Percentiles rank a stretch among this genome's conserved stretches.
These are phyloP conservation scores for Coremacera marginata DNA, from an alignment of 2,888 invertebrate species.

Conservation along the genomic window DNA sequence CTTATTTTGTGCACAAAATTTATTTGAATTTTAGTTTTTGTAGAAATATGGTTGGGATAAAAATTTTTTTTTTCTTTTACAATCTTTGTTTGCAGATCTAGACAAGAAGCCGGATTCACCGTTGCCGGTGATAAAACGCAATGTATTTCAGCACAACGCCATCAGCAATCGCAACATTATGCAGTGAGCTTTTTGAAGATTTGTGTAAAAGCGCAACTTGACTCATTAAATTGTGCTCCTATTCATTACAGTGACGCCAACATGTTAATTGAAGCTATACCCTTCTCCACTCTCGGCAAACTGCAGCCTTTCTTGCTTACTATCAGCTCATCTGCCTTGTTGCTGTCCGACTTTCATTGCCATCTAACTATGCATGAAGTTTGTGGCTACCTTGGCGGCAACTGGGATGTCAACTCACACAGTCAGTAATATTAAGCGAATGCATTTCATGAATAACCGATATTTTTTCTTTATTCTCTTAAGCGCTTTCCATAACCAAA, in stretches of 20 bases:
- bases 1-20: too few species aligned
- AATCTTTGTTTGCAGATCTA: constrained; percentile 70
- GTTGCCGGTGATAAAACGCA: constrained; percentile 74
- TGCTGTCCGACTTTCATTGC: constrained; percentile 93
- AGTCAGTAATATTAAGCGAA: constrained; percentile 74
- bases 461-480: constrained; percentile 50
- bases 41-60: too few species aligned
- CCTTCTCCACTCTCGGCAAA: constrained; percentile 88
- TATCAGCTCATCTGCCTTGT: constrained; percentile 86
- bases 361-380: constrained; percentile 95
- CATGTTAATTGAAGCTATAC: constrained; percentile 88
- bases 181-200: constrained; percentile 74
- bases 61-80: background rate
- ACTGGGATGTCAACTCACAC: constrained; percentile 94
- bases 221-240: background rate
- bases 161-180: constrained; percentile 81
- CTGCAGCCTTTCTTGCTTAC: constrained; percentile 93
- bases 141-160: constrained; percentile 82
- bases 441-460: too few species aligned
- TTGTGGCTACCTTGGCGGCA: constrained; percentile 95
- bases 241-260: constrained; percentile 81
- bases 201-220: background rate
- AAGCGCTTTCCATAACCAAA: constrained; percentile 88
- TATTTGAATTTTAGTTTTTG: too few species aligned
- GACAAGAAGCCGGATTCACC: constrained; percentile 75